Conservation (phyloP, 2,113 vertebrate genomes). For the Dromiciops gliroides region DNA sequence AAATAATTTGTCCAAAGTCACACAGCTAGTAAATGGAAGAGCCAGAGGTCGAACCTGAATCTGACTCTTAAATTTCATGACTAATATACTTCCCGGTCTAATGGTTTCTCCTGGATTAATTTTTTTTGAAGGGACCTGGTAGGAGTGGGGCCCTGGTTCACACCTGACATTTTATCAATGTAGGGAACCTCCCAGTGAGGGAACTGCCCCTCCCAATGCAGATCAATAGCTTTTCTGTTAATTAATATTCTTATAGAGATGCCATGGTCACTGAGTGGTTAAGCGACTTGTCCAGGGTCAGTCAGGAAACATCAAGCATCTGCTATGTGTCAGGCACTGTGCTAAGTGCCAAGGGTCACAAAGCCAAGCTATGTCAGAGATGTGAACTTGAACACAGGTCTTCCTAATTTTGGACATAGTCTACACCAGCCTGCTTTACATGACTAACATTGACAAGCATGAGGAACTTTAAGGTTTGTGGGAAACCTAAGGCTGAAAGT, state of each 20-base stretch:
- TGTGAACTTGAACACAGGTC: neutral
- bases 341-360: neutral
- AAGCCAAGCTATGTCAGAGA: neutral
- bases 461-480: neutral
- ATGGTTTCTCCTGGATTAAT: neutral
- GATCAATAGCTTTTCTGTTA: neutral
- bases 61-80: neutral
- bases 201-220: neutral
- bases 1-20: neutral
- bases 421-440: neutral
- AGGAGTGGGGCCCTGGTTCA: neutral
- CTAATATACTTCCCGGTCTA: neutral
- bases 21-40: neutral
- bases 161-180: neutral
- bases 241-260: neutral
- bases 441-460: neutral
- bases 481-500: neutral
- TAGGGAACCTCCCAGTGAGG: neutral
- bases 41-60: neutral
- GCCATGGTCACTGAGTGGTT: neutral
- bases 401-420: neutral
- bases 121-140: neutral
- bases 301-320: neutral
- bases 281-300: neutral
- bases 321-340: neutral